phyloP scores from a whole-genome alignment of 2,888 invertebrate genomes.

The Pemphredon lugubris region DNA sequence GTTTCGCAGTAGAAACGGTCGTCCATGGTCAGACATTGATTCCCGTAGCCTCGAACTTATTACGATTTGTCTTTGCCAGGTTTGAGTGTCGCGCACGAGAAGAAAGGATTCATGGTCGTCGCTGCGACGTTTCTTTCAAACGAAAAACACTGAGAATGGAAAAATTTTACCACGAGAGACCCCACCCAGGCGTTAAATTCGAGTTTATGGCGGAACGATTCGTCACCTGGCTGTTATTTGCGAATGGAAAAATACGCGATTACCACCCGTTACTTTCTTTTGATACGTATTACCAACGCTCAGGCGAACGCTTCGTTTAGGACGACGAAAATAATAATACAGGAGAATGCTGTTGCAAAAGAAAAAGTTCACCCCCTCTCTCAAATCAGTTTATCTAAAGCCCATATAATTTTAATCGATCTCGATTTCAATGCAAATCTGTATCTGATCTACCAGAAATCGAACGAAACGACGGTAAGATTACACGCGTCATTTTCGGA shows the following conservation, averaged over 20 bases:
- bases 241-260: constrained; percentile 32
- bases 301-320: background rate
- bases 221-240: constrained; percentile 21
- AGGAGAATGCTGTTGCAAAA: background rate
- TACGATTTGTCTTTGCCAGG: background rate
- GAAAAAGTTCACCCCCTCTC: no score
- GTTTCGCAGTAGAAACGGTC: constrained; percentile 15
- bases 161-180: constrained; percentile 9
- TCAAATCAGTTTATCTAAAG: no score
- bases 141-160: constrained; percentile 13
- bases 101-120: background rate
- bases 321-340: background rate
- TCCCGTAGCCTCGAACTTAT: background rate
- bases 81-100: background rate
- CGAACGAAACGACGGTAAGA: no score
- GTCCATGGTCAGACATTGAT: constrained; percentile 1
- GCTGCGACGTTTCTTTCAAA: no score
- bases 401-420: no score
- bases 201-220: constrained; percentile 9
- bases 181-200: constrained; percentile 22
- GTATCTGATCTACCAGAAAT: no score
- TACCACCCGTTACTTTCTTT: constrained; percentile 7
- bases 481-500: no score
- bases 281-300: background rate
- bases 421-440: no score